Evolutionary conservation across 1,140 invertebrate species (phyloP).

Genomic region (Drosophila lacertosa): DNA sequence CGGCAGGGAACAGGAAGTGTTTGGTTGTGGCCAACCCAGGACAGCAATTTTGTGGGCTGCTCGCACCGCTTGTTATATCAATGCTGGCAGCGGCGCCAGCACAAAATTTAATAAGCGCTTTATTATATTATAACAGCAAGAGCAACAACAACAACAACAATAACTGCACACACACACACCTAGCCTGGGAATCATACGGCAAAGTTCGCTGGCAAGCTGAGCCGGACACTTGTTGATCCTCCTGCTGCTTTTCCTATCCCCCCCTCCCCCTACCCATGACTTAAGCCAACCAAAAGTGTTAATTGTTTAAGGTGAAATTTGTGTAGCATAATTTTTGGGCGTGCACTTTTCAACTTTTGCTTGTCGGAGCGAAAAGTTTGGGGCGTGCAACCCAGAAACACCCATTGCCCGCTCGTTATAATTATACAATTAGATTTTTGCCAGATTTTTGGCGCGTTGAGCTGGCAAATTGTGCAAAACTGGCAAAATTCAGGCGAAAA

Average conservation of each 20-base stretch:
- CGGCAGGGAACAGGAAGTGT: constrained; percentile 54
- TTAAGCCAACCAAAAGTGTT: constrained; percentile 47
- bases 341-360: constrained; percentile 25
- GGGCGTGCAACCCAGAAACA: not conserved
- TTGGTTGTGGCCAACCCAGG: constrained; percentile 56
- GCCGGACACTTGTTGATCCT: constrained; percentile 49
- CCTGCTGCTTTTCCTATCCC: not conserved
- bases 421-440: constrained; percentile 44
- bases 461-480: constrained; percentile 49
- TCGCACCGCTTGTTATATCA: constrained; percentile 59
- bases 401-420: constrained; percentile 4
- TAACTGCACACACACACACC: constrained; percentile 23
- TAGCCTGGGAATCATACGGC: constrained; percentile 23
- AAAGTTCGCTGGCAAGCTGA: constrained; percentile 41
- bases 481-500: constrained; percentile 14
- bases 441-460: constrained; percentile 37
- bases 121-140: constrained; percentile 64
- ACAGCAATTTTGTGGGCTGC: constrained; percentile 68
- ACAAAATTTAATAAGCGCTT: constrained; percentile 74
- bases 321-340: constrained; percentile 39
- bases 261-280: too few relatives aligned
- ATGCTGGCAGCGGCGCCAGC: constrained; percentile 15
- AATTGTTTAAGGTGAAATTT: constrained; percentile 61
- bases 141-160: constrained; percentile 38
- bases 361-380: constrained; percentile 26